These are phyloP conservation scores for Mobula birostris DNA, from an alignment of 2,113 vertebrate genomes.

Conservation along the genomic window DNA sequence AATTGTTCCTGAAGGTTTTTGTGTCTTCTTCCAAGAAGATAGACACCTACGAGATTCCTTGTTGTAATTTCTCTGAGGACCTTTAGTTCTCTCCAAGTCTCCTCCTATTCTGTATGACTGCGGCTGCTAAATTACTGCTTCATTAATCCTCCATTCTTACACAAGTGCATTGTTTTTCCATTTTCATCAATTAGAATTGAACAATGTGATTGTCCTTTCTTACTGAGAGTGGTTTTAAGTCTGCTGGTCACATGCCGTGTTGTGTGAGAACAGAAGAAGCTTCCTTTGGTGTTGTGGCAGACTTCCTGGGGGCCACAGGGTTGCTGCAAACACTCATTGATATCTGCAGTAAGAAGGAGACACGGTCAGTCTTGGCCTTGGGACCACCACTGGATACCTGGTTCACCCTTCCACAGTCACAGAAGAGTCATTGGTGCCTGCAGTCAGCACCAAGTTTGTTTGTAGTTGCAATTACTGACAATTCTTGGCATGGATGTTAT, in stretches of 20 bases:
- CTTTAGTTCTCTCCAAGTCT: too few relatives aligned
- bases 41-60: too few relatives aligned
- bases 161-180: not conserved
- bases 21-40: too few relatives aligned
- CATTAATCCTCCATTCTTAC: not conserved
- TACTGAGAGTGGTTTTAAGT: not conserved
- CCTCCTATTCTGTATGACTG: too few relatives aligned
- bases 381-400: too few relatives aligned
- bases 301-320: not conserved
- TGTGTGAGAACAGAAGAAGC: not conserved
- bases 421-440: not conserved
- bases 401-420: not conserved
- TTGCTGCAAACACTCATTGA: not conserved
- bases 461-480: too few relatives aligned
- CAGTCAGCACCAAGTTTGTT: too few relatives aligned
- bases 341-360: not conserved
- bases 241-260: not conserved
- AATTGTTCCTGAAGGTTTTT: too few relatives aligned
- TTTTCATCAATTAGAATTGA: not conserved
- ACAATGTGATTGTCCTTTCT: not conserved
- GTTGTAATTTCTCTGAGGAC: too few relatives aligned
- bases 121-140: not conserved
- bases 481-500: too few relatives aligned
- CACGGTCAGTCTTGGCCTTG: too few relatives aligned
- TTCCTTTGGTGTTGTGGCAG: not conserved